Percentiles rank a stretch among this genome's conserved stretches.
Conservation (phyloP, 1,140 invertebrate species). For the Zaprionus ghesquierei region DNA sequence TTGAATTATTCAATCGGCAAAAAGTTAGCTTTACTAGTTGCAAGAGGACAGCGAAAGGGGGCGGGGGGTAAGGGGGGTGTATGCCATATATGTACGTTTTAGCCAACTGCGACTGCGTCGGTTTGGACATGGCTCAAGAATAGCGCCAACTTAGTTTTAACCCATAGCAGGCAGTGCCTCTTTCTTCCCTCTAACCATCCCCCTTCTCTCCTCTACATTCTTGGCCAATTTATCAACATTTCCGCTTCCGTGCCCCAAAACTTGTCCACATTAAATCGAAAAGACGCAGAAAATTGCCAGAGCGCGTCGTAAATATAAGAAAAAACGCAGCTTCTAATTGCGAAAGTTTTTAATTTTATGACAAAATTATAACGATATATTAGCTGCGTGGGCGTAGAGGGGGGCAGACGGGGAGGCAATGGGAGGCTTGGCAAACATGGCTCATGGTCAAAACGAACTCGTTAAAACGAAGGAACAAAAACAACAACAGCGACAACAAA, state of each 20-base stretch:
- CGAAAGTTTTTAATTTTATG: conserved; percentile 77
- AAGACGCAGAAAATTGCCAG: conserved; percentile 25
- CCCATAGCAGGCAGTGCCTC: not conserved
- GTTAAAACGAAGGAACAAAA: no score
- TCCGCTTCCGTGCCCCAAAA: conserved; percentile 39
- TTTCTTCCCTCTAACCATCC: not conserved
- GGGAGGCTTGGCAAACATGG: not conserved
- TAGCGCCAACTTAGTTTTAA: not conserved
- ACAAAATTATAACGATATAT: conserved; percentile 77
- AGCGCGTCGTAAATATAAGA: conserved; percentile 69
- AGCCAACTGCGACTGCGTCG: not conserved
- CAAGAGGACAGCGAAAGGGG: no score
- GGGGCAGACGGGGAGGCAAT: not conserved
- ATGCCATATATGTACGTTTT: not conserved
- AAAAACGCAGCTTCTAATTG: conserved; percentile 63
- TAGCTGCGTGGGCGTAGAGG: conserved; percentile 7
- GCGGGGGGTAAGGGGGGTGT: no score
- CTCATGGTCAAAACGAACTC: conserved; percentile 31
- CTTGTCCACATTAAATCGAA: conserved; percentile 18
- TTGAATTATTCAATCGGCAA: conserved; percentile 59
- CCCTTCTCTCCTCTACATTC: no score
- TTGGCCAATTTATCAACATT: conserved; percentile 61
- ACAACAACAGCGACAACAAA: conserved; percentile 19
- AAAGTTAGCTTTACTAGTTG: conserved; percentile 5
- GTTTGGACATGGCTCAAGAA: no score